Base-by-base conservation (phyloP, 2,113 vertebrate species). In the Empidonax traillii region DNA sequence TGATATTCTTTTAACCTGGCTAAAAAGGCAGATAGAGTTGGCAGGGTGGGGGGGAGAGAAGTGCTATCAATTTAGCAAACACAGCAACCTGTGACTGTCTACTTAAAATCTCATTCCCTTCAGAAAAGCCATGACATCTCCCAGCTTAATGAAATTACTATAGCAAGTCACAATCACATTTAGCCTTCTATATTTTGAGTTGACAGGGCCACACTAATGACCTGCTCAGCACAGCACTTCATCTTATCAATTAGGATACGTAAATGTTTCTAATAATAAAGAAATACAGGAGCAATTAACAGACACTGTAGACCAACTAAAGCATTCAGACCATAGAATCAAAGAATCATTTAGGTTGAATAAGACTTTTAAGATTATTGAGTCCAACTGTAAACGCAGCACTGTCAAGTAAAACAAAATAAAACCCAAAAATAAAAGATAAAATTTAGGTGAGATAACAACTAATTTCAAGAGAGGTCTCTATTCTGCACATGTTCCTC, bases 191-290 rank as follows among this genome's bases (percentile, higher is more conserved):
- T n/a, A 68, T 63, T 84, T 68, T 41, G 39, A 89, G 73, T 18
- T 55, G 77, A 53, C 68, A 91, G 73, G 62, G 53, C 44, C 37
- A 43, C 52, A 37, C 47, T 80, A 75, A 76, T n/a, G 68, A 91
- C 78, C 62, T 31, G 73, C 49, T 93, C 77, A 73, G 35, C 49
- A 61, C 0, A 76, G 44, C 44, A 51, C 72, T 89, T 83, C 72
- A 49, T 84, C 49, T 68, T 76, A 93, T 46, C 85, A 87, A 96
- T 93, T 84, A 77, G 69, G 68, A 80, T 77, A 93, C 39, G 35
- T 59, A 76, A 86, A 80, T 43, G 81, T 73, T 89, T 84, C 81
- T 76, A 72, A 89, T 80, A 44, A 89, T 84, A 63, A 84, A 84
- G 85, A 89, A 91, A 89, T 73, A 89, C 35, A 4, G 3, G 41